Evolutionary conservation across 2,797 vertebrate genomes (phyloP), one percentile per base, ranked within the genome.

Genomic region (Oreochromis grahami): DNA sequence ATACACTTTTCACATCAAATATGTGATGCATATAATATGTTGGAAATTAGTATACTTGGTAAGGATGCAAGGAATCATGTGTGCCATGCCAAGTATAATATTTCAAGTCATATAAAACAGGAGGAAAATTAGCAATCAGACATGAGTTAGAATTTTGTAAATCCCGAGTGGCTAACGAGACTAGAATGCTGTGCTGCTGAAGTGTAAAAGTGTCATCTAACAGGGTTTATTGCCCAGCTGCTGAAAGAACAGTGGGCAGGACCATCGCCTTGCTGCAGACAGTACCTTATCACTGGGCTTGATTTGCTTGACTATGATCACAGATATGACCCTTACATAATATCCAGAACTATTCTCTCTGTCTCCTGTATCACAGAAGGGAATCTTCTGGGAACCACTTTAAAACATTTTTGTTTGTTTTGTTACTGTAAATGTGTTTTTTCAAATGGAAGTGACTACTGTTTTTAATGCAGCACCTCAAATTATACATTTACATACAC

Each of bases 241-340:
- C 77, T 83, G 76, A 84, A 74, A 85, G 58, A 77, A 81, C 15
- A 65, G 38, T 1, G 38, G 65, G 60, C 68, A 41, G 51, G 55
- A 78, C 77, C 48, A 81, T 72, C 78, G n/a, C 52, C 50, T 65
- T 89, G 65, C 52, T 87, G 32, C 80, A 91, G 87, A 91, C 81
- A 86, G 36, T 2, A 76, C 84, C 84, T 93, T 95, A 94, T 95
- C 93, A 83, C 84, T 81, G 29, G 82, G 17, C 53, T 76, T 81
- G 91, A 93, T 89, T 91, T 89, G 45, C 76, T 84, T 65, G 80
- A 86, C 68, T 60, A 4, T 82, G 81, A 90, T 85, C 79, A 82
- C 70, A 79, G 87, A 86, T 84, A 91, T 83, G 84, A 90, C 36
- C 70, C 85, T 96, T 96, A 92, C 86, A 90, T 94, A 94, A 96